These are phyloP conservation scores for Nipponia nippon DNA, from an alignment of 2,113 vertebrate genomes.

Conservation along the genomic window DNA sequence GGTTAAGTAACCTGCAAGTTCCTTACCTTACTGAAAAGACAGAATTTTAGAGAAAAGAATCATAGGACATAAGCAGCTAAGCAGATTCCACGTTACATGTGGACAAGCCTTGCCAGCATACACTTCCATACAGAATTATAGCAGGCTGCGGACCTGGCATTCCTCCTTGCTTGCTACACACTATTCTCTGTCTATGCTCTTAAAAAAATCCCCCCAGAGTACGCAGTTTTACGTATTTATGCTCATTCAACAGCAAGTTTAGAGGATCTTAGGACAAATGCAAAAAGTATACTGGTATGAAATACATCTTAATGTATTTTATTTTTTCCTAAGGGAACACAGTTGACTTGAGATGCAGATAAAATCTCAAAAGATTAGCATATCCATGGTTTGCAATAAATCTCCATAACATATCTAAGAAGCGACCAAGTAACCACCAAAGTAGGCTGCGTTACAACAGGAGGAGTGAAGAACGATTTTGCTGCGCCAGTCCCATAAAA, in stretches of 20 bases:
- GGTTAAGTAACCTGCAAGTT: background rate
- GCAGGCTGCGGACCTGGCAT: background rate
- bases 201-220: background rate
- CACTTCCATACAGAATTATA: background rate
- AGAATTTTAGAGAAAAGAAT: background rate
- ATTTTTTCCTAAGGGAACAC: background rate
- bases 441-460: background rate
- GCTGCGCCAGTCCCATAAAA: background rate
- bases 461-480: background rate
- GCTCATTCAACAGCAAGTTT: background rate
- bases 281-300: background rate
- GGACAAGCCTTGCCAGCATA: background rate
- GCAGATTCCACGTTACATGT: background rate
- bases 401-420: background rate
- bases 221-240: background rate
- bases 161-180: background rate
- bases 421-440: background rate
- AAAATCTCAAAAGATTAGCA: background rate
- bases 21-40: background rate
- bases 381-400: background rate
- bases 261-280: background rate
- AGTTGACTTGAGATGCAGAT: background rate
- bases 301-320: background rate
- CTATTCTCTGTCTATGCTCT: background rate
- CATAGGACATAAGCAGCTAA: background rate